Evolutionary conservation across 2,888 invertebrate genomes (phyloP), one percentile per base, ranked within the genome.

Genomic region (Cerceris ruficornis): DNA sequence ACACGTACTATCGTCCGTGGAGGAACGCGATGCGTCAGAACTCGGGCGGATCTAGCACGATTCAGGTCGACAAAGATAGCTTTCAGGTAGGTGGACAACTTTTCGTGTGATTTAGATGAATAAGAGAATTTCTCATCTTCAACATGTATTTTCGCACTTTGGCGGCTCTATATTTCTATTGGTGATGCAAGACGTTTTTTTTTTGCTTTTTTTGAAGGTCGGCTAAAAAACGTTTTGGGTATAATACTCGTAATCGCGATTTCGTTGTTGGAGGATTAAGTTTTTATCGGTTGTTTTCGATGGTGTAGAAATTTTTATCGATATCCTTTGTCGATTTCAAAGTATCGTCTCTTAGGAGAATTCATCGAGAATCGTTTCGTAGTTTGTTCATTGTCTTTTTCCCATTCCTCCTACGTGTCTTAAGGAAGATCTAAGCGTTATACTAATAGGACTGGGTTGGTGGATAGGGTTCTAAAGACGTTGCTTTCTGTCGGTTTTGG

Each of bases 11-110:
- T 75, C 89, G 93, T 68, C 93, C 93, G 0, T 94, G 93, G 93
- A 94, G 95, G 81, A 88, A 93, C 61, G 84, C 94, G 15, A 92
- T 94, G 77, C 94, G 94, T 15, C 90, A 93, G 52, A 94, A 94
- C 85, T 90, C 94, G 65, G 94, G 94, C 61, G 97, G 97, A 4
- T 96, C 96, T 46, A 95, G 95, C 41, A 94, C 94, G 81, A 92
- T 95, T 6, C 94, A 94, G 85, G 92, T 94, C 54, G 96, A 95
- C 89, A 95, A 62, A 95, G 68, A 79, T 83, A 95, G 95, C 79
- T 95, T 96, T 82, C 95, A 96, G 92, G 95, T 95, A 43, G 94
- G 94, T 78, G 43, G 52, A 28, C 11, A 13, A n/a, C 8, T 7
- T n/a, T 14, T 46, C n/a, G 4, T 9, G 9, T 15, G 15, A 17